Percentiles rank a stretch among this genome's conserved stretches.
phyloP scores from a whole-genome alignment of 2,797 vertebrate species.

The Champsocephalus gunnari region DNA sequence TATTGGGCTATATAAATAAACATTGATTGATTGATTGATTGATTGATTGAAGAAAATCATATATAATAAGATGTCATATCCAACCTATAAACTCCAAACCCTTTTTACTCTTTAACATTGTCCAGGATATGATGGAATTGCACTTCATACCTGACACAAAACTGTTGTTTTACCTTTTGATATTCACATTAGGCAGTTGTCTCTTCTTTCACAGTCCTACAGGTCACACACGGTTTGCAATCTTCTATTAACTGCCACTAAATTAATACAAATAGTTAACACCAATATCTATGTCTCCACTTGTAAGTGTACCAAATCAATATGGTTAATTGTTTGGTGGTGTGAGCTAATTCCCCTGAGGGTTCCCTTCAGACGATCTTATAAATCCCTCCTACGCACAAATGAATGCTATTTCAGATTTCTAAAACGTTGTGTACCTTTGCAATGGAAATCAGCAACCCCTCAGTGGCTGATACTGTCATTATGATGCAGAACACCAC shows the following conservation, averaged over 20 bases:
- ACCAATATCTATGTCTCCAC: not conserved
- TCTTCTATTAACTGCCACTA: not conserved
- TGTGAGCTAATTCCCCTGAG: constrained; percentile 14
- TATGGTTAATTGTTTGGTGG: constrained; percentile 24
- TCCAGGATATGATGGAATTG: not conserved
- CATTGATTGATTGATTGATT: too few species aligned
- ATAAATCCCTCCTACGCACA: constrained; percentile 9
- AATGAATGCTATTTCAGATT: constrained; percentile 20
- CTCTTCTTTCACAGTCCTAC: not conserved
- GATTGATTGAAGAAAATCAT: constrained; percentile 3
- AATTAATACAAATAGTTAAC: constrained; percentile 2
- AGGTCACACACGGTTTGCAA: constrained; percentile 1
- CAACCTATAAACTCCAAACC: constrained; percentile 3
- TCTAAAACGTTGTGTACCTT: constrained; percentile 20
- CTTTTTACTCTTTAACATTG: not conserved
- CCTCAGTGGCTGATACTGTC: constrained; percentile 38
- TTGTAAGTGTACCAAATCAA: constrained; percentile 18
- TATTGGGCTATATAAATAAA: too few species aligned
- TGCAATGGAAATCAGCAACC: constrained; percentile 5
- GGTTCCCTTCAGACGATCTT: constrained; percentile 16
- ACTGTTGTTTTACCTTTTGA: not conserved
- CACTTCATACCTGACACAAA: not conserved
- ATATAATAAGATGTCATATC: constrained; percentile 1
- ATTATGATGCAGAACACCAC: constrained; percentile 72
- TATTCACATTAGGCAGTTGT: not conserved